Percentiles rank a stretch among this genome's conserved stretches.
phyloP scores from a whole-genome alignment of 2,888 invertebrate genomes.

The Heliconius cydno region DNA sequence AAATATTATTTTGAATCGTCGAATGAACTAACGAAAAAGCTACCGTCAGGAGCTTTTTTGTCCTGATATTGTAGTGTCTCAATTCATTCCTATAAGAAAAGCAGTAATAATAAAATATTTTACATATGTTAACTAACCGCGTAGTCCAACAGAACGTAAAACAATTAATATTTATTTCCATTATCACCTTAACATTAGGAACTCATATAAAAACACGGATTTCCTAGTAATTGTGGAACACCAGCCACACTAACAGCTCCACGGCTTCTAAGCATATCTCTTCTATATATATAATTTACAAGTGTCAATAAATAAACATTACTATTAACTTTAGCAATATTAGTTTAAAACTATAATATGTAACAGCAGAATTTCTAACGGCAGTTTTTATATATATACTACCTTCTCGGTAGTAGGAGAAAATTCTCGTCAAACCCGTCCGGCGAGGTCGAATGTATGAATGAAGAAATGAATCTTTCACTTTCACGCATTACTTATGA shows the following conservation, averaged over 20 bases:
- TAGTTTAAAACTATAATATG: conserved; percentile 3
- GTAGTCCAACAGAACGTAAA: too few relatives aligned
- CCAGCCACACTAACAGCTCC: too few relatives aligned
- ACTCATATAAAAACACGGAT: too few relatives aligned
- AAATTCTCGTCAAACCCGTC: conserved; percentile 57
- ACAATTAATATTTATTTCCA: too few relatives aligned
- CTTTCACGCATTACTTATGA: conserved; percentile 79
- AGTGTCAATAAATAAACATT: background rate
- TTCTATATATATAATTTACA: background rate
- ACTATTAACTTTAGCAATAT: background rate
- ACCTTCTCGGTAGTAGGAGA: conserved; percentile 5
- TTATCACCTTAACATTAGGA: background rate
- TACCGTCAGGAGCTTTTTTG: too few relatives aligned
- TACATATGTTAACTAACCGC: too few relatives aligned
- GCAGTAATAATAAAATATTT: too few relatives aligned
- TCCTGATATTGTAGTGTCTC: too few relatives aligned
- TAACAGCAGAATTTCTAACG: conserved; percentile 13
- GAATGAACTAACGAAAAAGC: too few relatives aligned
- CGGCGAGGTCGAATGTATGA: conserved; percentile 53
- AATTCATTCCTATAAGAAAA: too few relatives aligned
- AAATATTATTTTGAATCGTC: too few relatives aligned
- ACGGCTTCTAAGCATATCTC: background rate
- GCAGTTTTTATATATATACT: conserved; percentile 1
- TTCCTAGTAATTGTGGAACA: too few relatives aligned
- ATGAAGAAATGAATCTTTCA: conserved; percentile 67